Evolutionary conservation across 2,797 vertebrate genomes (phyloP).

Genomic region (Danio choprae): DNA sequence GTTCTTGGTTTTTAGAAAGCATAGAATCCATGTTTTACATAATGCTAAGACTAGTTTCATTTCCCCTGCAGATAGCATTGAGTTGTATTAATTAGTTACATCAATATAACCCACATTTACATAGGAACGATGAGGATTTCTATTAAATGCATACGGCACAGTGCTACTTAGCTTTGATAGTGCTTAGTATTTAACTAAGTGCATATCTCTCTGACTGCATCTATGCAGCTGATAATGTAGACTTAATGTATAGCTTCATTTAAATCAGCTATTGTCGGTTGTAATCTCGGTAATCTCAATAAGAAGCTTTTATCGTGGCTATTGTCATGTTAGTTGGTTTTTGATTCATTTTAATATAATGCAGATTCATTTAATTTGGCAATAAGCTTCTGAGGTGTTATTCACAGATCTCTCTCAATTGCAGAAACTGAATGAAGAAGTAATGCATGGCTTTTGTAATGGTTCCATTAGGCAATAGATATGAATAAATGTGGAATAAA

Average conservation of each 20-base stretch:
- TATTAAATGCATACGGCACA: no score
- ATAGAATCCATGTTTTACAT: neutral
- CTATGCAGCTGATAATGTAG: slow-evolving; percentile 1
- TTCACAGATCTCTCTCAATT: neutral
- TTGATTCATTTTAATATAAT: slow-evolving; percentile 16
- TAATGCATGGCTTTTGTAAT: slow-evolving; percentile 16
- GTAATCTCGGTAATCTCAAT: slow-evolving; percentile 32
- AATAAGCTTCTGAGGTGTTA: slow-evolving; percentile 8
- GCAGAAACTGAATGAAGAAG: neutral
- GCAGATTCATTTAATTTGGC: slow-evolving; percentile 11
- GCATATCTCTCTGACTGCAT: neutral
- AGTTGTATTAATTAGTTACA: no score
- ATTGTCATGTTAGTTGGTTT: slow-evolving; percentile 24
- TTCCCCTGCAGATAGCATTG: no score
- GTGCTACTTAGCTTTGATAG: no score
- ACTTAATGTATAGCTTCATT: slow-evolving; percentile 14
- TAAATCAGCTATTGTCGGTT: slow-evolving; percentile 12
- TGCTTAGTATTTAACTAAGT: no score
- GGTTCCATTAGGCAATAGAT: neutral
- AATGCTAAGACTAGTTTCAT: neutral
- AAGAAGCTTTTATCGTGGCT: slow-evolving; percentile 5
- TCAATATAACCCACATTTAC: neutral
- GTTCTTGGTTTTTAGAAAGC: slow-evolving; percentile 1
- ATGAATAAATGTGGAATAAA: neutral
- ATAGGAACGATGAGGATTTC: no score